phyloP scores from a whole-genome alignment of 1,140 invertebrate genomes.

The Aleiodes sp. region DNA sequence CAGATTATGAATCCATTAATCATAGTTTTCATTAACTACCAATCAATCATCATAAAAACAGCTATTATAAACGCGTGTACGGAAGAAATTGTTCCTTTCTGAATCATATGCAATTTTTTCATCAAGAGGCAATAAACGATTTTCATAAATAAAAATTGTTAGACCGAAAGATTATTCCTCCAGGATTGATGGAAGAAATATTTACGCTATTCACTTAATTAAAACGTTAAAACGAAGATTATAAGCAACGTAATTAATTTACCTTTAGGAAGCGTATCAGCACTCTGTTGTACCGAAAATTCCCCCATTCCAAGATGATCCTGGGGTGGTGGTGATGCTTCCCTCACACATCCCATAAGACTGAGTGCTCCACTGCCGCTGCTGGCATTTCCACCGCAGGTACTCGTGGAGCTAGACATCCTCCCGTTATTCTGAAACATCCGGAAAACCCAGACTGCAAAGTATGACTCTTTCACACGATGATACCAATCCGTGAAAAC shows the following conservation, averaged over 20 bases:
- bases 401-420: conserved; percentile 54
- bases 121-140: no score
- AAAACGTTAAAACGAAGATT: no score
- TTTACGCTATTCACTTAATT: no score
- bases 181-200: no score
- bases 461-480: conserved; percentile 47
- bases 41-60: no score
- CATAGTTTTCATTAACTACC: no score
- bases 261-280: conserved; percentile 61
- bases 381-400: conserved; percentile 36
- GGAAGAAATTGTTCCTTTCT: no score
- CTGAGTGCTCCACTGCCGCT: conserved; percentile 59
- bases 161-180: no score
- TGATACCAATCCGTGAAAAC: conserved; percentile 46
- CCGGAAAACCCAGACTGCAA: conserved; percentile 50
- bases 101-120: no score
- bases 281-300: conserved; percentile 40
- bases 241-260: conserved; percentile 20
- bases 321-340: conserved; percentile 62
- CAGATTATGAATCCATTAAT: no score
- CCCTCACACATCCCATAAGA: conserved; percentile 65
- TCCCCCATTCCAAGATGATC: conserved; percentile 43
- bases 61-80: no score
- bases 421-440: conserved; percentile 51
- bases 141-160: no score